Base-by-base conservation (phyloP, 1,140 invertebrate species). In the Epicauta chinensis region DNA sequence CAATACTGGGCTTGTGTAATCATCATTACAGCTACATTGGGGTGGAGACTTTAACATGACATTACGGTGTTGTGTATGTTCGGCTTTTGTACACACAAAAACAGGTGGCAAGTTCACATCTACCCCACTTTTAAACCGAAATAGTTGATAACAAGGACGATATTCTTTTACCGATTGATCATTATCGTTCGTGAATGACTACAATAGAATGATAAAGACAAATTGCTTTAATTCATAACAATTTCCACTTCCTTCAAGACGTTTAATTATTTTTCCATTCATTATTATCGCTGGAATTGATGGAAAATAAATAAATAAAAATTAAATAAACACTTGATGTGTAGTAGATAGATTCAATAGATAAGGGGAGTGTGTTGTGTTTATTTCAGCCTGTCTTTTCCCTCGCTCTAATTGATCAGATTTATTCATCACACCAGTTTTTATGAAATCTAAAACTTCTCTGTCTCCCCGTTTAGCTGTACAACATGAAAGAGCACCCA, bases 401-500 rank as follows among this genome's bases (percentile, higher is more conserved):
- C 32, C 32, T 12, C 1, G 23, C 23, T 2, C 23, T 23, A 12
- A 34, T 34, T 34, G 10, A 11, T 34, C 32, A 34, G 12, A 34
- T 34, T 34, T 34, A n/a, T 34, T 34, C 23, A 23, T 23, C 23
- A 23, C 23, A 23, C 32, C 32, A 34, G 10, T 34, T n/a, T n/a
- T n/a, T n/a, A n/a, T 5, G 32, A 11, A 34, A 34, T 12, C 11
- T 34, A 11, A 34, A 9, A n/a, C 3, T n/a, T 11, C 11, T 34
- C 3, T 34, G 13, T 30, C 13, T 56, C 57, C 55, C 76, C n/a
- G n/a, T n/a, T n/a, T n/a, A 93, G 91, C 91, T 52, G 91, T 93
- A 3, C 90, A 93, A 67, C 89, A 93, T 71, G 90, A 93, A 72
- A 74, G 91, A 56, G 88, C 90, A 10, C 89, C 89, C 1, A 72